Conservation (phyloP, 1,140 invertebrate species). For the Cardiocondyla obscurior region DNA sequence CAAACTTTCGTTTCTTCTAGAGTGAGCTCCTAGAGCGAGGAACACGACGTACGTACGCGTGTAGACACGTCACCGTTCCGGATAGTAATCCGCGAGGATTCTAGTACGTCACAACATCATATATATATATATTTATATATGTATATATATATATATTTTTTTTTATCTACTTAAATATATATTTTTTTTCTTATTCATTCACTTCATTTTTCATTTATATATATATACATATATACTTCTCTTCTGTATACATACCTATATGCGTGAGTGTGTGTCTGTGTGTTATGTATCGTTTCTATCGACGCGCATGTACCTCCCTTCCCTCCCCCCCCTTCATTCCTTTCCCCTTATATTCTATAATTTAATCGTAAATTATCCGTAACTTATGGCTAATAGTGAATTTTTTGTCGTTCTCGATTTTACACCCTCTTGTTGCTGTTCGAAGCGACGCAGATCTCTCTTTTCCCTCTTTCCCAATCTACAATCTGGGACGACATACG, state of each 20-base stretch:
- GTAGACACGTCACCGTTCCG: conserved; percentile 68
- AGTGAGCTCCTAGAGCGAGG: conserved; percentile 44
- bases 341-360: conserved; percentile 61
- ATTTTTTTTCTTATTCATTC: conserved; percentile 62
- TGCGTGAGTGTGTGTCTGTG: conserved; percentile 35
- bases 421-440: conserved; percentile 49
- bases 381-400: conserved; percentile 78
- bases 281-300: conserved; percentile 54
- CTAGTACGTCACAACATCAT: conserved; percentile 76
- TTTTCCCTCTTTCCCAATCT: neutral
- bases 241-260: conserved; percentile 58
- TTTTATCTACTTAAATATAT: conserved; percentile 74
- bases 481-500: neutral
- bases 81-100: conserved; percentile 73
- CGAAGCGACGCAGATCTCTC: conserved; percentile 10
- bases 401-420: conserved; percentile 71
- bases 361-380: conserved; percentile 71
- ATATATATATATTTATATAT: conserved; percentile 74
- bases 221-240: conserved; percentile 61
- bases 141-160: conserved; percentile 65
- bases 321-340: neutral
- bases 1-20: conserved; percentile 31
- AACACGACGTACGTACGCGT: conserved; percentile 74
- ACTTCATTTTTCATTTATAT: conserved; percentile 71
- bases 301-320: conserved; percentile 58